A percentile compares a stretch with the other conserved stretches of the same genome.
These are phyloP conservation scores for Acrocyrtus sp. DNA, from an alignment of 2,888 invertebrate species.

Conservation along the genomic window DNA sequence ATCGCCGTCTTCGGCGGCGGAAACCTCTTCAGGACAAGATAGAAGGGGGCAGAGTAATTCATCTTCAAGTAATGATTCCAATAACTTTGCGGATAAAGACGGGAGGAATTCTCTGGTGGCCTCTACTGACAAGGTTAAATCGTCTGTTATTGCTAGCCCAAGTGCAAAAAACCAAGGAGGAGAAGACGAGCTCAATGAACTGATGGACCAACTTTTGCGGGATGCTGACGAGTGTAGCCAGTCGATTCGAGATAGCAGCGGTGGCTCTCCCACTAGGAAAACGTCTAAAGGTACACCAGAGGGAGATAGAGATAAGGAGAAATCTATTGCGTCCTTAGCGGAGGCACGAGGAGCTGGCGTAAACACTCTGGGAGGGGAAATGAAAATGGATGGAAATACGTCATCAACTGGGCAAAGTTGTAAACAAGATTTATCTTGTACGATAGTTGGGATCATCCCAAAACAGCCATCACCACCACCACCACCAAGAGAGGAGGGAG, in stretches of 20 bases:
- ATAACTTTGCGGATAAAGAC: constrained; percentile 13
- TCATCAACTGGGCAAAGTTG: constrained; percentile 37
- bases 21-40: constrained; percentile 37
- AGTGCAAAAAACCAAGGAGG: constrained; percentile 11
- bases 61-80: constrained; percentile 21
- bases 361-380: constrained; percentile 36
- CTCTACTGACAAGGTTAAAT: constrained; percentile 28
- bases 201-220: constrained; percentile 77
- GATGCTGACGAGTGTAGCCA: constrained; percentile 70
- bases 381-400: constrained; percentile 47
- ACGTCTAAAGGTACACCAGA: too few species aligned
- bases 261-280: too few species aligned
- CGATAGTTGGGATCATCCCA: constrained; percentile 53
- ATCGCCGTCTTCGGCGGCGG: too few species aligned
- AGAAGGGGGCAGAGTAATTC: constrained; percentile 14
- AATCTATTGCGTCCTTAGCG: constrained; percentile 12
- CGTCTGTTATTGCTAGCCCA: too few species aligned
- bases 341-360: constrained; percentile 2
- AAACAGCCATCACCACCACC: constrained; percentile 34
- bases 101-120: constrained; percentile 19
- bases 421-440: constrained; percentile 53
- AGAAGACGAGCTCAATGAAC: constrained; percentile 74
- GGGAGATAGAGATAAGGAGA: constrained; percentile 24
- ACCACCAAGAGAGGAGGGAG: constrained; percentile 2
- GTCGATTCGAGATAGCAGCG: constrained; percentile 6